Evolutionary conservation across 2,113 vertebrate species (phyloP).

Genomic region (Oryzias melastigma): DNA sequence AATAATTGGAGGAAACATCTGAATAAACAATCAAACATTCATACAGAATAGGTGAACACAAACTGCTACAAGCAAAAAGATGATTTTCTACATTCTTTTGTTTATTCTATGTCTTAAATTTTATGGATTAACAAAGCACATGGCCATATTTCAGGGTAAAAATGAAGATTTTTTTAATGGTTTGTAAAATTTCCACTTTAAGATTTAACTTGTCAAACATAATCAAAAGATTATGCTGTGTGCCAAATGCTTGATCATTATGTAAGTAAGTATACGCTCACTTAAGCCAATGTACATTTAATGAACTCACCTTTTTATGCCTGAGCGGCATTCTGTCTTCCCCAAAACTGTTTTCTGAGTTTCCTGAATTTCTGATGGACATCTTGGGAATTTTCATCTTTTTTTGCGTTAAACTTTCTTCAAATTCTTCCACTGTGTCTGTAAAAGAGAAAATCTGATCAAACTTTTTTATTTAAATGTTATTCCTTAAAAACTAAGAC

Average conservation of each 20-base stretch:
- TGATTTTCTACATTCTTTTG: too few relatives aligned
- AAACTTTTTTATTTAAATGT: conserved; percentile 8
- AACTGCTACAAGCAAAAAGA: too few relatives aligned
- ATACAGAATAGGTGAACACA: background rate
- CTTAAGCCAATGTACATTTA: background rate
- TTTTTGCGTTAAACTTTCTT: conserved; percentile 98
- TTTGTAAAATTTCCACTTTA: too few relatives aligned
- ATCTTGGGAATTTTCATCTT: conserved; percentile 99
- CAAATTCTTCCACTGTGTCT: conserved; percentile 88
- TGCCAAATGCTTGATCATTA: background rate
- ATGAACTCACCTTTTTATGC: conserved; percentile 92
- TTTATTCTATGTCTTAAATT: too few relatives aligned
- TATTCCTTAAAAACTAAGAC: too few relatives aligned
- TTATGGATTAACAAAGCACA: too few relatives aligned
- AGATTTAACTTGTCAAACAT: too few relatives aligned
- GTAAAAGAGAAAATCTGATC: conserved; percentile 28
- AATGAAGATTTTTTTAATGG: too few relatives aligned
- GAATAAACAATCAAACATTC: background rate
- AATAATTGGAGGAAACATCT: conserved; percentile 19
- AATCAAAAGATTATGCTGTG: too few relatives aligned
- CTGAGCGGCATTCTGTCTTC: conserved; percentile 93
- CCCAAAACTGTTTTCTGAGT: conserved; percentile 91
- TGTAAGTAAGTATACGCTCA: background rate
- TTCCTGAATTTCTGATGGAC: conserved; percentile 89
- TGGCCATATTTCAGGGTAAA: too few relatives aligned